phyloP scores from a whole-genome alignment of 2,888 invertebrate species.

The Microctonus aethiopoides region DNA sequence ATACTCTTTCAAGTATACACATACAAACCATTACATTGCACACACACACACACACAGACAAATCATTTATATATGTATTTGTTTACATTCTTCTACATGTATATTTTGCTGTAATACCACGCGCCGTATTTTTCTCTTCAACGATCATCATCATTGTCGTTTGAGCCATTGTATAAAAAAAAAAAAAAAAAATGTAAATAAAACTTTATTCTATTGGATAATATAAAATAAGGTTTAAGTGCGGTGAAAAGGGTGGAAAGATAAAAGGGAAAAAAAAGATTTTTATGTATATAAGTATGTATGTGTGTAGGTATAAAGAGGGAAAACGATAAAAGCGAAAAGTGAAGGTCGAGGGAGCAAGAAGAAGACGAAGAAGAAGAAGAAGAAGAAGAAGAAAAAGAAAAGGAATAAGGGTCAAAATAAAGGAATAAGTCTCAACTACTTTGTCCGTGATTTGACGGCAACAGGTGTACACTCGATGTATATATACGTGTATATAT shows the following conservation, averaged over 20 bases:
- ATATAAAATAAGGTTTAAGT: not conserved
- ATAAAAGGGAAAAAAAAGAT: not conserved
- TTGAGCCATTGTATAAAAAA: not conserved
- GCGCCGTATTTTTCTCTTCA: not conserved
- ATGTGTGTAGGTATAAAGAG: not conserved
- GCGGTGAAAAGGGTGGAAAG: not conserved
- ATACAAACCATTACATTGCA: not conserved
- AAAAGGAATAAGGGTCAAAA: not conserved
- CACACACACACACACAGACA: not conserved
- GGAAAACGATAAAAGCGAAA: not conserved
- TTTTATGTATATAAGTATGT: not conserved
- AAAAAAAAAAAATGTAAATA: not conserved
- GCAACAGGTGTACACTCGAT: conserved; percentile 63
- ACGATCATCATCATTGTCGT: not conserved
- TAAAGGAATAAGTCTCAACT: conserved; percentile 27
- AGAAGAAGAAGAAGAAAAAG: not conserved
- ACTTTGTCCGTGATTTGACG: conserved; percentile 55
- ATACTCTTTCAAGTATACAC: conserved; percentile 3
- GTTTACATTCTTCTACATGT: not conserved
- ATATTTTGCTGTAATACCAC: not conserved
- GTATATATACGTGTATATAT: conserved; percentile 17
- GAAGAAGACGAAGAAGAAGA: not conserved
- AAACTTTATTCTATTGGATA: not conserved
- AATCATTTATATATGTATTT: not conserved
- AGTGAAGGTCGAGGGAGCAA: not conserved